These are phyloP conservation scores for Drosophila ananassae DNA, from an alignment of 1,140 invertebrate species.

Conservation along the genomic window DNA sequence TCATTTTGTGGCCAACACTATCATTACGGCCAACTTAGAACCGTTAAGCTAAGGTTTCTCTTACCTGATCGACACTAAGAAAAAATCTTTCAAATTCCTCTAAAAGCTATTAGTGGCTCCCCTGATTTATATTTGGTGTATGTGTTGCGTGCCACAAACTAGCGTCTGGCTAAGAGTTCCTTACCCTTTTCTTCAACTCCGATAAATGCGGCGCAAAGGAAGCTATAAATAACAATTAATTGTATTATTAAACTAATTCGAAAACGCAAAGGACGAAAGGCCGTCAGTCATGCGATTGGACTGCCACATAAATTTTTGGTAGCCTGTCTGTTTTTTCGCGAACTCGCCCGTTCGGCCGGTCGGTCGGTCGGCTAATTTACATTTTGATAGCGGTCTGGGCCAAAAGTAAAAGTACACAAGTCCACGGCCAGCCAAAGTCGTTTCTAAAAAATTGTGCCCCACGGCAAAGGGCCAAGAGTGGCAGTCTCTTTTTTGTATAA, in stretches of 20 bases:
- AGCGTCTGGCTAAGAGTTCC: slow-evolving; percentile 43
- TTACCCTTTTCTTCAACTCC: slow-evolving; percentile 6
- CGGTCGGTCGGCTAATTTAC: slow-evolving; percentile 60
- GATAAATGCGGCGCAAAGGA: slow-evolving; percentile 62
- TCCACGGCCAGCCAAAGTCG: slow-evolving; percentile 33
- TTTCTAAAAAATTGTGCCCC: slow-evolving; percentile 75
- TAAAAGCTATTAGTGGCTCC: neutral
- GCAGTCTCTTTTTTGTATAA: neutral
- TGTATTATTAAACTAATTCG: slow-evolving; percentile 81
- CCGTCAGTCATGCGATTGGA: slow-evolving; percentile 75
- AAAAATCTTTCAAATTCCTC: neutral
- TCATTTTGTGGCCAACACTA: slow-evolving; percentile 26
- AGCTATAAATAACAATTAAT: slow-evolving; percentile 82
- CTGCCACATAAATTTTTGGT: slow-evolving; percentile 66
- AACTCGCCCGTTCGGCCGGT: neutral
- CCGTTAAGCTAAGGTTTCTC: slow-evolving; percentile 41
- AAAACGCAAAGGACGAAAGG: slow-evolving; percentile 59
- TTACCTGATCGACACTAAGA: slow-evolving; percentile 16
- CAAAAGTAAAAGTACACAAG: slow-evolving; percentile 68
- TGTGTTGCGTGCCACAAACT: slow-evolving; percentile 67
- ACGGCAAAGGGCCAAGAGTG: slow-evolving; percentile 41
- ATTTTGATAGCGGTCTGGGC: slow-evolving; percentile 56
- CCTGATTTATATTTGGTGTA: neutral
- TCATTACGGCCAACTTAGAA: slow-evolving; percentile 49
- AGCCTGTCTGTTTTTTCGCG: slow-evolving; percentile 10